A percentile compares a stretch with the other conserved stretches of the same genome.
Conservation (phyloP, 2,888 invertebrate species). For the Cryptocephalus moraei region DNA sequence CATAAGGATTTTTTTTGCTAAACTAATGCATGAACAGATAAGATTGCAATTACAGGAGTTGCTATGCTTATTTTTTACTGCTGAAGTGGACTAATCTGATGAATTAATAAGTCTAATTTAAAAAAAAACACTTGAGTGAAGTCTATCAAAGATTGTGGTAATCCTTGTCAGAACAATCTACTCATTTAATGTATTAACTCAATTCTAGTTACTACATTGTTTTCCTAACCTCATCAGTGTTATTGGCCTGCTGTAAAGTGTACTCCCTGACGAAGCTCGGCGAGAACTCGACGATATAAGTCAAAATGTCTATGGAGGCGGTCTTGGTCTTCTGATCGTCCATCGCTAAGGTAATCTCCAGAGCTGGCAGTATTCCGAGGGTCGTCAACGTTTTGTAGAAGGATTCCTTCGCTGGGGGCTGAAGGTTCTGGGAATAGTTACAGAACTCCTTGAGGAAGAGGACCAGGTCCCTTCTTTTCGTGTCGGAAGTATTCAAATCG, state of each 20-base stretch:
- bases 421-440: conserved; percentile 96
- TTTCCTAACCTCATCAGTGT: conserved; percentile 70
- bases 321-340: conserved; percentile 91
- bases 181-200: too few relatives aligned
- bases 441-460: conserved; percentile 98
- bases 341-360: conserved; percentile 84
- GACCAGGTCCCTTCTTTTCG: conserved; percentile 85
- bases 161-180: too few relatives aligned
- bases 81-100: too few relatives aligned
- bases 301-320: conserved; percentile 95
- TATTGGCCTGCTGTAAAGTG: conserved; percentile 84
- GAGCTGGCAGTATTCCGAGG: conserved; percentile 76
- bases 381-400: conserved; percentile 93
- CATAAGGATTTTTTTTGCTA: too few relatives aligned
- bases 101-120: too few relatives aligned
- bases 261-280: conserved; percentile 96
- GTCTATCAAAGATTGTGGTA: too few relatives aligned
- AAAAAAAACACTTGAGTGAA: too few relatives aligned
- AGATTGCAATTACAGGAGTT: too few relatives aligned
- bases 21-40: too few relatives aligned
- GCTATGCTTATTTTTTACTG: too few relatives aligned
- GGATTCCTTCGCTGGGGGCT: conserved; percentile 92
- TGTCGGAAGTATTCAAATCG: conserved; percentile 75
- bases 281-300: conserved; percentile 96
- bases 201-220: too few relatives aligned